phyloP scores from a whole-genome alignment of 2,797 vertebrate species.

The Calcarius lapponicus region DNA sequence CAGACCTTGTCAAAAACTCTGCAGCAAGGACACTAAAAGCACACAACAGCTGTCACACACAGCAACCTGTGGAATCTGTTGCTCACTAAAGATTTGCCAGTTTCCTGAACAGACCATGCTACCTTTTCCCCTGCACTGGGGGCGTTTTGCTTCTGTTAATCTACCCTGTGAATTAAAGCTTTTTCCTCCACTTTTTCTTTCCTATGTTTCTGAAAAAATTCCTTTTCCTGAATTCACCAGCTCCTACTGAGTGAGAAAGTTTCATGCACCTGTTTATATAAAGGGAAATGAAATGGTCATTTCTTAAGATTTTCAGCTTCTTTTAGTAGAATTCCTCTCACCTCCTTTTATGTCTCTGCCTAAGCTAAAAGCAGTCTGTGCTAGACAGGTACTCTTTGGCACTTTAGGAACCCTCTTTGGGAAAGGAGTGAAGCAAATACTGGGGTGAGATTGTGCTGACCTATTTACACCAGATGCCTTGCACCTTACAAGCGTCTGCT shows the following conservation, averaged over 20 bases:
- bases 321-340: neutral
- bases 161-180: neutral
- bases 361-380: neutral
- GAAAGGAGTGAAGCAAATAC: neutral
- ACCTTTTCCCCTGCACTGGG: neutral
- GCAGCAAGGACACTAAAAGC: neutral
- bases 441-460: neutral
- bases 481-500: rapidly evolving
- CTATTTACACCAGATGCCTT: neutral
- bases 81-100: neutral
- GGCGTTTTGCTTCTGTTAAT: neutral
- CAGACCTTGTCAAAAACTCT: neutral
- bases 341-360: neutral
- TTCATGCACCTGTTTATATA: neutral
- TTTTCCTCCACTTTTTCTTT: neutral
- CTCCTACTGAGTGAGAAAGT: neutral
- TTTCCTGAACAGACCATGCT: neutral
- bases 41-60: neutral
- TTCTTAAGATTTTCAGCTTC: neutral
- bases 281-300: neutral
- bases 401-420: neutral
- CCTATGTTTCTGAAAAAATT: neutral
- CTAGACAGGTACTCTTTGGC: neutral
- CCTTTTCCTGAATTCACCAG: neutral
- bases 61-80: neutral